Evolutionary conservation across 2,888 invertebrate genomes (phyloP), one percentile per base, ranked within the genome.

Genomic region (Teleogryllus oceanicus): DNA sequence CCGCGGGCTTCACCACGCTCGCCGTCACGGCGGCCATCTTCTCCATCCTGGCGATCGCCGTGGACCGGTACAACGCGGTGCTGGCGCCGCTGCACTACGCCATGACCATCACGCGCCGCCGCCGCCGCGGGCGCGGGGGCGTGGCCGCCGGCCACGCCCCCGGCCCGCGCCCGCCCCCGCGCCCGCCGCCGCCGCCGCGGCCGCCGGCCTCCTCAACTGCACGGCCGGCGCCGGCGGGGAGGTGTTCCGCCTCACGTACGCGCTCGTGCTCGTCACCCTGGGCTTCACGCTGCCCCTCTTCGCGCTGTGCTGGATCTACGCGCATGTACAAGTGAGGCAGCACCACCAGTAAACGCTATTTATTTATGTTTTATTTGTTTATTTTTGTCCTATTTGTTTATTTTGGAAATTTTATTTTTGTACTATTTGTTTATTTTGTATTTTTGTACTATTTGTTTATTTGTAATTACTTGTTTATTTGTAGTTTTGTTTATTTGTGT

Each of bases 71-170:
- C 84, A 83, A 83, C 16, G 89, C 89, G 11, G 88, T 89, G 37
- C 88, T 88, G 21, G 87, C 87, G 49, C 89, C 89, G 0, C 85
- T 89, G 11, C 89, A 89, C 83, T 89, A 89, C 85, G 87, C 87
- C 82, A 88, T 88, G 86, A 87, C 87, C 11, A 86, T 89, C 76
- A 89, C 89, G 0, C 83, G 88, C 13, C 85, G 85, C 75, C 85
- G 89, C 49, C 87, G 87, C 79, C 85, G 86, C 18, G 83, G 83
- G 85, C 5, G 86, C 87, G 20, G 88, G 89, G 78, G 86, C 16
- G 82, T 87, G 62, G 88, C 88, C 0, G 83, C 86, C 49, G 1
- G 78, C 76, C 50, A 51, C 62, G 78, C 78, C n/a, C n/a, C n/a
- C n/a, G n/a, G n/a, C n/a, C 37, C 49, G 84, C 84, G 75, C 84